Conservation (phyloP, 2,113 vertebrate genomes). For the Toxostoma redivivum region DNA sequence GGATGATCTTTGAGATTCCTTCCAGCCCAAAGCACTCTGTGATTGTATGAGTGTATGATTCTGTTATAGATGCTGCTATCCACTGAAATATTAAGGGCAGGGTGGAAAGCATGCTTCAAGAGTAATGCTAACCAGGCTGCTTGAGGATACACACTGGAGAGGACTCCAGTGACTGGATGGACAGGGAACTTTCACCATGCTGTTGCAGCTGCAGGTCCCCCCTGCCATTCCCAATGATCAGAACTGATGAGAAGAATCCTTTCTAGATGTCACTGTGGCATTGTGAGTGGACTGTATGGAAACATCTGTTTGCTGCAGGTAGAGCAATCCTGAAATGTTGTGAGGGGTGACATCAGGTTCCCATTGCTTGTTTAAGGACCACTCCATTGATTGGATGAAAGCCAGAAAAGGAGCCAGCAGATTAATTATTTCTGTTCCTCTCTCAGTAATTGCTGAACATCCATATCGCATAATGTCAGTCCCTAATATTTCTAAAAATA, state of each 20-base stretch:
- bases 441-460: not conserved
- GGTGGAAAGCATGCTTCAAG: not conserved
- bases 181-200: not conserved
- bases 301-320: not conserved
- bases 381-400: not conserved
- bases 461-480: not conserved
- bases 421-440: not conserved
- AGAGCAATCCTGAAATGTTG: not conserved
- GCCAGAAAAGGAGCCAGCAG: not conserved
- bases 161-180: not conserved
- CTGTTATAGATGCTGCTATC: not conserved
- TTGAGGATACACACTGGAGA: not conserved
- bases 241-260: not conserved
- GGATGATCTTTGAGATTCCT: not conserved
- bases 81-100: not conserved
- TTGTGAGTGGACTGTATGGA: not conserved
- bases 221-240: not conserved
- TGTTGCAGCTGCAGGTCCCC: not conserved
- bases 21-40: not conserved
- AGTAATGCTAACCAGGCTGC: not conserved
- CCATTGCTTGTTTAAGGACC: not conserved
- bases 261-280: not conserved
- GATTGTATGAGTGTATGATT: not conserved
- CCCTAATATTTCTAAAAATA: not conserved
- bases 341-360: not conserved